Conservation (phyloP, 2,113 vertebrate genomes). For the Malurus melanocephalus region DNA sequence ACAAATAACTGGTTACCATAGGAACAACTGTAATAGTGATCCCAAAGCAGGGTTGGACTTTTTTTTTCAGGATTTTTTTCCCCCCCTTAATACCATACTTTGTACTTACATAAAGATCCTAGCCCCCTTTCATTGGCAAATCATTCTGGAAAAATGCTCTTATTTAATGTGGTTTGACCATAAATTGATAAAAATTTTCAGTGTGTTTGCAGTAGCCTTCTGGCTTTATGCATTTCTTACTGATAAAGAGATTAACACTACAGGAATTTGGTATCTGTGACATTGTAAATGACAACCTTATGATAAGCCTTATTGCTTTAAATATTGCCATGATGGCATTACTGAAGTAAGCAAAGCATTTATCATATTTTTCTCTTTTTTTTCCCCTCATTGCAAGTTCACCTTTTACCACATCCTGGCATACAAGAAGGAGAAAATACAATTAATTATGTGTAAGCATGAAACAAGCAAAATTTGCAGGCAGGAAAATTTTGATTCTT, state of each 20-base stretch:
- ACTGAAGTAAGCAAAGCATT: background rate
- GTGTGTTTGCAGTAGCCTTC: background rate
- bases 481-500: background rate
- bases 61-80: background rate
- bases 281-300: background rate
- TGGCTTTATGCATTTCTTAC: background rate
- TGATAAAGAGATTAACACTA: background rate
- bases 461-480: background rate
- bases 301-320: background rate
- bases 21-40: constrained; percentile 60
- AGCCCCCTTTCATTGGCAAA: constrained; percentile 2
- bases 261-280: background rate
- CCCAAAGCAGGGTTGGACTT: background rate
- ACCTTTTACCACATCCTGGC: background rate
- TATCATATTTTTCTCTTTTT: background rate
- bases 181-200: background rate
- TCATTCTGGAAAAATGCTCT: background rate
- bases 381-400: background rate
- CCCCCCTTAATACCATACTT: background rate
- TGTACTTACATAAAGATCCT: background rate
- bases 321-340: background rate
- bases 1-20: constrained; percentile 65
- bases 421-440: background rate
- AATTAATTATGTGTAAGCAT: background rate
- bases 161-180: background rate